Conservation (phyloP, 2,888 invertebrate species). For the Pilophorus perplexus region DNA sequence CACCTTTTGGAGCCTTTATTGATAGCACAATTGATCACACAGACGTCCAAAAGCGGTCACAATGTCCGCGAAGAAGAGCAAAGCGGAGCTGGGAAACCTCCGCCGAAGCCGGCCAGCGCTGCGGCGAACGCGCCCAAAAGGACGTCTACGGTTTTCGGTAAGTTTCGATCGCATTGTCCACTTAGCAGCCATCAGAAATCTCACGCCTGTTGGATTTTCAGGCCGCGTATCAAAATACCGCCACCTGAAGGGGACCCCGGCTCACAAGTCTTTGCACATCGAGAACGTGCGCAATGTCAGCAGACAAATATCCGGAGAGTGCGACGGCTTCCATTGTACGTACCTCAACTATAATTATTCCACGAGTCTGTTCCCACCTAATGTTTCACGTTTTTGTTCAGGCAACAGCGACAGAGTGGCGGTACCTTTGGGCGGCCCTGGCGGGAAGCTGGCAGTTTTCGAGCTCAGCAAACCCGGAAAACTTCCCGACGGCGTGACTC, state of each 20-base stretch:
- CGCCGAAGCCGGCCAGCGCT: constrained; percentile 50
- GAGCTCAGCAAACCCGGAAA: constrained; percentile 76
- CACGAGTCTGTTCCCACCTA: constrained; percentile 13
- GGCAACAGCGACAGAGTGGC: constrained; percentile 75
- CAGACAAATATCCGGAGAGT: constrained; percentile 88
- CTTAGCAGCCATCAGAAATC: not conserved
- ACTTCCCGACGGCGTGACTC: constrained; percentile 75
- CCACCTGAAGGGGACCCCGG: constrained; percentile 85
- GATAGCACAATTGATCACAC: not conserved
- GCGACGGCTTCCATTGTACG: constrained; percentile 84
- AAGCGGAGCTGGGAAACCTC: not conserved
- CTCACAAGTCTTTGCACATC: constrained; percentile 86
- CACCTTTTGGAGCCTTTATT: not conserved
- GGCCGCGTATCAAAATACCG: constrained; percentile 87
- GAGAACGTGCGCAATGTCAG: constrained; percentile 89
- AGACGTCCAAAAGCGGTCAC: constrained; percentile 31
- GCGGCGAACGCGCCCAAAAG: constrained; percentile 67
- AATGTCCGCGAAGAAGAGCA: constrained; percentile 33
- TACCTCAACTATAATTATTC: not conserved
- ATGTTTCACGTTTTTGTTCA: constrained; percentile 11
- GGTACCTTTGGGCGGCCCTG: constrained; percentile 85
- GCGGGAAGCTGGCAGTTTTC: constrained; percentile 83
- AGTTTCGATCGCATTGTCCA: constrained; percentile 45
- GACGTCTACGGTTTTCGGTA: constrained; percentile 82
- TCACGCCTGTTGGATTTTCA: constrained; percentile 51